These are phyloP conservation scores for Brachionus paranguensis DNA, from an alignment of 1,140 invertebrate species.

Conservation along the genomic window DNA sequence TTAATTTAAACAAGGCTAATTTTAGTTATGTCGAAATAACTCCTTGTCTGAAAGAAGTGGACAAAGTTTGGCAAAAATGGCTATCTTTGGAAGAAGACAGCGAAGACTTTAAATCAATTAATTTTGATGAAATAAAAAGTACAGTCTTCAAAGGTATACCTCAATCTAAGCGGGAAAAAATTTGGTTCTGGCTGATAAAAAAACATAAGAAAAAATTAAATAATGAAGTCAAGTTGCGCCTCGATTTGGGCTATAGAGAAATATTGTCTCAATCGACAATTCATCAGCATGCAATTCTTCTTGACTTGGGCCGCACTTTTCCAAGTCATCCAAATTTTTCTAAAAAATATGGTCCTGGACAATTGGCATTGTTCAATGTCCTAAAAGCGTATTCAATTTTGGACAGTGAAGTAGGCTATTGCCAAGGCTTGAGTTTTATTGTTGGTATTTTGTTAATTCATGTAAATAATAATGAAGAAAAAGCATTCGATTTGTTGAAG, in stretches of 20 bases:
- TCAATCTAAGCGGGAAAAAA: constrained; percentile 5
- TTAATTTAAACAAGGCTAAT: not conserved
- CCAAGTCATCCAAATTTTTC: constrained; percentile 86
- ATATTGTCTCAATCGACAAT: constrained; percentile 22
- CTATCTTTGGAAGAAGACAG: not conserved
- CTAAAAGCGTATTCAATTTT: constrained; percentile 76
- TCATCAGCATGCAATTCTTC: constrained; percentile 35
- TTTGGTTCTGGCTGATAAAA: constrained; percentile 32
- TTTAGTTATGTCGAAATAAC: constrained; percentile 29
- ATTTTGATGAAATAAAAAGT: not conserved
- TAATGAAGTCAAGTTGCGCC: not conserved
- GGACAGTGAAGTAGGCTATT: constrained; percentile 85
- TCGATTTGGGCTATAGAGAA: not conserved
- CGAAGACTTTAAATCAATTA: not conserved
- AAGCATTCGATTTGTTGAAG: constrained; percentile 76
- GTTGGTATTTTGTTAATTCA: constrained; percentile 84
- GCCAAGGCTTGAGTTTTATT: constrained; percentile 86
- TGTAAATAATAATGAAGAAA: constrained; percentile 83
- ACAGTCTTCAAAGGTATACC: constrained; percentile 32
- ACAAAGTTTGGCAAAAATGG: constrained; percentile 23
- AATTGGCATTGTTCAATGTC: constrained; percentile 79
- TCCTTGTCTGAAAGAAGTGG: constrained; percentile 16
- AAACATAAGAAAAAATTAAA: constrained; percentile 1
- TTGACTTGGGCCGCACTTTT: constrained; percentile 67
- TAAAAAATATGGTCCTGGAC: constrained; percentile 76